Conservation (phyloP, 1,140 invertebrate species). For the Bombus breviceps region DNA sequence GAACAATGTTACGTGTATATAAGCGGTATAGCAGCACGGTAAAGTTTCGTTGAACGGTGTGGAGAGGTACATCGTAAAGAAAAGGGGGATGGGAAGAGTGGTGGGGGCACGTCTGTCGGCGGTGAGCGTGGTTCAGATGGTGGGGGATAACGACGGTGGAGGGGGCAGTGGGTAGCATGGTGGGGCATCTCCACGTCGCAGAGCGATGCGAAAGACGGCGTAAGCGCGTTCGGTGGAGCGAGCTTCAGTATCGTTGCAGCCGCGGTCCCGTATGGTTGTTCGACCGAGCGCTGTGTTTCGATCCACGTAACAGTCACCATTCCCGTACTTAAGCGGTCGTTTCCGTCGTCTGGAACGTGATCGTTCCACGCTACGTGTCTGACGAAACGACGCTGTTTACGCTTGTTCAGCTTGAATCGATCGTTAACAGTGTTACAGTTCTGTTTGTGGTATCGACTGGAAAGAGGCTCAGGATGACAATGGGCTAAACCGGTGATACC, state of each 20-base stretch:
- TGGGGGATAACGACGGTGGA: neutral
- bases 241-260: conserved; percentile 80
- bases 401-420: neutral
- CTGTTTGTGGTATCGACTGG: neutral
- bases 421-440: neutral
- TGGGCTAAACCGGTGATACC: conserved; percentile 50
- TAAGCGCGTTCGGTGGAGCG: conserved; percentile 71
- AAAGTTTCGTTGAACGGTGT: conserved; percentile 56
- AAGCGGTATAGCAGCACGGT: conserved; percentile 39
- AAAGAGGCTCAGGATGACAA: conserved; percentile 24
- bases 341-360: neutral
- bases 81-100: conserved; percentile 35
- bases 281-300: neutral
- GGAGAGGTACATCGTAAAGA: conserved; percentile 37
- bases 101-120: conserved; percentile 49
- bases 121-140: conserved; percentile 31
- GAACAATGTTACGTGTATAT: conserved; percentile 58
- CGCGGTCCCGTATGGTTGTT: conserved; percentile 71
- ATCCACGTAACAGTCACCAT: neutral
- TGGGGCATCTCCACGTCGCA: conserved; percentile 69
- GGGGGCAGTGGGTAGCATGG: conserved; percentile 17
- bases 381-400: too few relatives aligned
- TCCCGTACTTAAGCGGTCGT: neutral
- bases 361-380: neutral
- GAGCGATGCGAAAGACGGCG: conserved; percentile 72